These are phyloP conservation scores for Oligia latruncula DNA, from an alignment of 2,888 invertebrate species.

Conservation along the genomic window DNA sequence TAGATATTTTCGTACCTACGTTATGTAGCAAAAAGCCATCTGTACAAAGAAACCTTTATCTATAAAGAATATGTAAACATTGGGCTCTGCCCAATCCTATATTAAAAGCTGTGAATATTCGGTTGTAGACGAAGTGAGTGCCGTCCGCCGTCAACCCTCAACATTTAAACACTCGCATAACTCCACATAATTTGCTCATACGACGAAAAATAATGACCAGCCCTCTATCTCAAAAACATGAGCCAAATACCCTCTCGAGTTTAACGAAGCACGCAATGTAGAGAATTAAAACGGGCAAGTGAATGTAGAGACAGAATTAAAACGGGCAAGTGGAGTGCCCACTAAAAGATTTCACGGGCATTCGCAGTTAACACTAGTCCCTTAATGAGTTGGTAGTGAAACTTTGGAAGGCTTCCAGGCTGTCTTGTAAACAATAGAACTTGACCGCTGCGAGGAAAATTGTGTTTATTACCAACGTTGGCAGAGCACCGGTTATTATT, in stretches of 20 bases:
- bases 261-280: constrained; percentile 83
- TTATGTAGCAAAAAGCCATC: not conserved
- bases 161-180: constrained; percentile 36
- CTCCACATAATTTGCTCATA: constrained; percentile 47
- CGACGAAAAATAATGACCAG: constrained; percentile 68
- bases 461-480: constrained; percentile 54
- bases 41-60: not conserved
- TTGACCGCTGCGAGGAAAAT: constrained; percentile 63
- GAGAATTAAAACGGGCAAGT: constrained; percentile 82
- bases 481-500: constrained; percentile 48
- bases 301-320: constrained; percentile 83
- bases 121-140: not conserved
- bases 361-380: constrained; percentile 84
- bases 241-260: constrained; percentile 85
- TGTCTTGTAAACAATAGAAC: constrained; percentile 80
- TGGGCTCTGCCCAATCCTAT: not conserved
- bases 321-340: constrained; percentile 81
- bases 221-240: constrained; percentile 72
- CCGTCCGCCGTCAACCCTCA: constrained; percentile 33
- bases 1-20: not conserved
- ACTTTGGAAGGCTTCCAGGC: constrained; percentile 86
- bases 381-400: constrained; percentile 85
- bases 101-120: constrained; percentile 13
- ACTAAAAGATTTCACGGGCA: constrained; percentile 86
- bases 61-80: not conserved